These are phyloP conservation scores for Caiman crocodilus DNA, from an alignment of 2,797 vertebrate species.

Conservation along the genomic window DNA sequence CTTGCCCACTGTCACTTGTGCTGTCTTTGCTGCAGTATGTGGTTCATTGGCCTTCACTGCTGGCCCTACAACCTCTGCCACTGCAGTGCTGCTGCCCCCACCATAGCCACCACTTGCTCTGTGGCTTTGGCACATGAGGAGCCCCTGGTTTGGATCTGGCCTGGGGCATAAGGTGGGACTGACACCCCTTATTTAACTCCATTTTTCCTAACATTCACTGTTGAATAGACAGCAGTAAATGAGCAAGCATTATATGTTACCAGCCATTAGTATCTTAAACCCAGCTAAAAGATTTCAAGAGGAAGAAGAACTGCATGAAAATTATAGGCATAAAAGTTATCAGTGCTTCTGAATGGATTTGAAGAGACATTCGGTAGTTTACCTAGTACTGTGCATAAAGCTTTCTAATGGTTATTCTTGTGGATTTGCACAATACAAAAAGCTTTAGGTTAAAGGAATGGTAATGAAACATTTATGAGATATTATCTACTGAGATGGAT, in stretches of 20 bases:
- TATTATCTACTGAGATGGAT: constrained; percentile 83
- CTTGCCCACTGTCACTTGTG: no score
- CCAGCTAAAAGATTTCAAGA: not conserved
- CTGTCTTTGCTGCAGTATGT: no score
- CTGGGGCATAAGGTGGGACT: no score
- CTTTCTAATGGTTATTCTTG: constrained; percentile 78
- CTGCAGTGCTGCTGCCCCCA: no score
- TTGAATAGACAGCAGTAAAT: not conserved
- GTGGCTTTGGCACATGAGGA: no score
- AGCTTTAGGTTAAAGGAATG: constrained; percentile 82
- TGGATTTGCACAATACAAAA: constrained; percentile 81
- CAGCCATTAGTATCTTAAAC: no score
- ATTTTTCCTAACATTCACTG: not conserved
- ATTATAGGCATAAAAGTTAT: not conserved
- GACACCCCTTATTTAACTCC: not conserved
- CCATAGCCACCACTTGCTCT: no score
- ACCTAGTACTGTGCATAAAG: constrained; percentile 63
- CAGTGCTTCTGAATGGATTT: constrained; percentile 43
- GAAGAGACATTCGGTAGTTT: constrained; percentile 59
- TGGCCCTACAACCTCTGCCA: no score
- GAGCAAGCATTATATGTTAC: not conserved
- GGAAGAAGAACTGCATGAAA: not conserved
- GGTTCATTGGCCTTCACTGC: no score
- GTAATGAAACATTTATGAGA: constrained; percentile 85
- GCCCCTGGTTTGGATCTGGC: no score